Evolutionary conservation across 2,888 invertebrate species (phyloP).

Genomic region (Megaustenia siamemsis): DNA sequence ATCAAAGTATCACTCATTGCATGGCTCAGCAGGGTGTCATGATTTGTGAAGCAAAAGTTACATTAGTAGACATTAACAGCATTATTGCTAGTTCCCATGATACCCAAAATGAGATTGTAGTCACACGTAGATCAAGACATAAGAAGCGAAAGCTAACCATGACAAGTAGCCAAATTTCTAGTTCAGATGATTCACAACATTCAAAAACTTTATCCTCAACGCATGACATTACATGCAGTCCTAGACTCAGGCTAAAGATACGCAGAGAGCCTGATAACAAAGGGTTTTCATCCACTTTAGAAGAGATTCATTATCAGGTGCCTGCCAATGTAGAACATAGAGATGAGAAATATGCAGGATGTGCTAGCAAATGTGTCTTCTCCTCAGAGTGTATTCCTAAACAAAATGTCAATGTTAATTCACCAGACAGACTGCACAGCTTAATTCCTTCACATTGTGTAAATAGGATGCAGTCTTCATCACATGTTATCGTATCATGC

Average conservation of each 20-base stretch:
- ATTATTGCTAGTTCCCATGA: background rate
- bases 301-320: conserved; percentile 6
- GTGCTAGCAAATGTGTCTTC: background rate
- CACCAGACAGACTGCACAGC: background rate
- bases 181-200: background rate
- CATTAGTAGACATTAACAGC: background rate
- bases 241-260: conserved; percentile 36
- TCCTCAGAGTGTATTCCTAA: background rate
- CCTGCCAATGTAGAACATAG: background rate
- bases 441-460: background rate
- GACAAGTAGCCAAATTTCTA: background rate
- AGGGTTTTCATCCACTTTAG: conserved; percentile 34
- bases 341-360: background rate
- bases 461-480: conserved; percentile 34
- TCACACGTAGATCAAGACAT: background rate
- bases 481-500: background rate
- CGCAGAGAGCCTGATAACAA: conserved; percentile 8
- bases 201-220: background rate
- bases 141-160: background rate
- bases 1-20: background rate
- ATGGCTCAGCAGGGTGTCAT: background rate
- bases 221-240: conserved; percentile 27
- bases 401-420: background rate
- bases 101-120: background rate
- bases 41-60: background rate